Base-by-base conservation (phyloP, 2,113 vertebrate genomes). In the Pitta sordida region DNA sequence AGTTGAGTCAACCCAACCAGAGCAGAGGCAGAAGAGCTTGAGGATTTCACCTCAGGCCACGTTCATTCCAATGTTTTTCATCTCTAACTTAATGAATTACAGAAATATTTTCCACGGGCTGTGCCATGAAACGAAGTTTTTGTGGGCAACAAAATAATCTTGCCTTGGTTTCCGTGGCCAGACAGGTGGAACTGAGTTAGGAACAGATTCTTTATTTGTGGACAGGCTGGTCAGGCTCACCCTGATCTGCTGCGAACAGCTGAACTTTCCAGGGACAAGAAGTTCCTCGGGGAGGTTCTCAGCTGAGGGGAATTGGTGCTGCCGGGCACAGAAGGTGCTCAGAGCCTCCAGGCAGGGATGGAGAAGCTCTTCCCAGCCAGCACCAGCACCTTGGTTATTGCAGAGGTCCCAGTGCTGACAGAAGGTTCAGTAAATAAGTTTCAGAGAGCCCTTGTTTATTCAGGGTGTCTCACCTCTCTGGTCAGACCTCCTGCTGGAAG, bases 251-350 rank as follows among this genome's bases (percentile, higher is more conserved):
- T 48, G 43, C 64, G 64, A 46, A 20, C 29, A 65, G 60, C 67
- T 36, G 6, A 32, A 22, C 51, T 37, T 52, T 20, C 37, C 34
- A 65, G 37, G 67, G 44, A 60, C 20, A 4, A 8, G 46, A 4
- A 32, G 29, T 3, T 46, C n/a, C 23, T 15, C 8, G 49, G 39
- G 29, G 7, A 9, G 14, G 30, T 32, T 43, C 59, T 36, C 53
- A 39, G 21, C 17, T 24, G 7, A 12, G 39, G 52, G 29, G 30
- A 29, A 29, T 32, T 44, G 16, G 39, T 0, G 0, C n/a, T 13
- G 69, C 14, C 17, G 44, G 37, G 60, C 4, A n/a, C n/a, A n/a
- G n/a, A n/a, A 58, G 70, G 2, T 16, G 15, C 2, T 13, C 34
- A 52, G 30, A 20, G 24, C 24, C 32, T 32, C 8, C 63, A 15